A percentile compares a stretch with the other conserved stretches of the same genome.
Evolutionary conservation across 1,140 invertebrate species (phyloP).

Genomic region (Nylanderia fulva): DNA sequence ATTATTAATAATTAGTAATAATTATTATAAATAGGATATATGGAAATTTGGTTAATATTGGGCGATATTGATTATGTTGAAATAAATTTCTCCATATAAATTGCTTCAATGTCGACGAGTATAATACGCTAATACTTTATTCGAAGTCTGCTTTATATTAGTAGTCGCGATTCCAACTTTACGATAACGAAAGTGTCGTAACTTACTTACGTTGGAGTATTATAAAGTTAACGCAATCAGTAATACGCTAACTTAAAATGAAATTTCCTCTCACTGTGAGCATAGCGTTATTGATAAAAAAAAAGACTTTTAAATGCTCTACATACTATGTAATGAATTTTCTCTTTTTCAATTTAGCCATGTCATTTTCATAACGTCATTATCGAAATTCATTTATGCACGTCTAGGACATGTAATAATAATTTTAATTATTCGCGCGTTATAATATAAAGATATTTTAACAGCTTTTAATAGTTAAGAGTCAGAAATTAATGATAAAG

Average conservation of each 20-base stretch:
- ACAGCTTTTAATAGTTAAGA: not conserved
- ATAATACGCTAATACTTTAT: slow-evolving; percentile 48
- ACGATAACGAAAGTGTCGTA: slow-evolving; percentile 48
- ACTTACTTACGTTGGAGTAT: slow-evolving; percentile 41
- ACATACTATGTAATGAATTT: slow-evolving; percentile 41
- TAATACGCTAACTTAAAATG: slow-evolving; percentile 45
- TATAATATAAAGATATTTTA: slow-evolving; percentile 11
- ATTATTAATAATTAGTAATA: not conserved
- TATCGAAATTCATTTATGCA: slow-evolving; percentile 26
- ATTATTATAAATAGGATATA: not conserved
- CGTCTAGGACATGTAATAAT: not conserved
- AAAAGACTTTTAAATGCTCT: slow-evolving; percentile 31
- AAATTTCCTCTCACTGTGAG: slow-evolving; percentile 31
- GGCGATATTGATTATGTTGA: not conserved
- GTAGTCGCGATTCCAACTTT: slow-evolving; percentile 50
- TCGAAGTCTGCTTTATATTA: slow-evolving; percentile 48
- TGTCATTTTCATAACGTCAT: slow-evolving; percentile 33
- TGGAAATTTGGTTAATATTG: not conserved
- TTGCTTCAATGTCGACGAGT: slow-evolving; percentile 24
- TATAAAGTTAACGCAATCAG: slow-evolving; percentile 55
- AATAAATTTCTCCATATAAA: slow-evolving; percentile 20
- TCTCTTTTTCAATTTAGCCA: slow-evolving; percentile 13
- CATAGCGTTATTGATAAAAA: slow-evolving; percentile 22
- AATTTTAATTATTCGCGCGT: slow-evolving; percentile 4
- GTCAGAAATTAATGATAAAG: not conserved